A percentile compares a stretch with the other conserved stretches of the same genome.
Evolutionary conservation across 2,113 vertebrate species (phyloP).

Genomic region (Monarcha castaneiventris): DNA sequence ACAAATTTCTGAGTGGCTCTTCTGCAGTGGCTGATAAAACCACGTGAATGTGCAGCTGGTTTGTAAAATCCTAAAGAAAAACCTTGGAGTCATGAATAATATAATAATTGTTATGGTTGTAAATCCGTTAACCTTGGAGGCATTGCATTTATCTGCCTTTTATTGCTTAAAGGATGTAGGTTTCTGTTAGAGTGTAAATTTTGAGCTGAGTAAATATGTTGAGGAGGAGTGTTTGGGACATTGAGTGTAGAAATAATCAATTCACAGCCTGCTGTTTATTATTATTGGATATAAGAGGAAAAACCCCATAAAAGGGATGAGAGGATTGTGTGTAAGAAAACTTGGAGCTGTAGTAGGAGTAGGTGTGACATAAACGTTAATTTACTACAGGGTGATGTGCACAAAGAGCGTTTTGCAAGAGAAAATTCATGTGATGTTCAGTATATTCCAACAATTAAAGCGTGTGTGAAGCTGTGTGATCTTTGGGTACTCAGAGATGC

Average conservation of each 20-base stretch:
- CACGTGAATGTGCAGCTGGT: neutral
- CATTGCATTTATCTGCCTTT: neutral
- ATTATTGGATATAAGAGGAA: neutral
- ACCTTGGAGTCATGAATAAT: neutral
- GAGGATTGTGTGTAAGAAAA: fast-evolving
- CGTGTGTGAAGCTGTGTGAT: neutral
- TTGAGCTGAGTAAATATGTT: neutral
- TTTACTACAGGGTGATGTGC: neutral
- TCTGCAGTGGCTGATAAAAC: neutral
- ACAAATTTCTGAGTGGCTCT: neutral
- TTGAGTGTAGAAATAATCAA: neutral
- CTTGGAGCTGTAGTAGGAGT: neutral
- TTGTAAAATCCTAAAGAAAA: neutral
- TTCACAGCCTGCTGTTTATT: neutral
- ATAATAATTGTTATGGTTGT: neutral
- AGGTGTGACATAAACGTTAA: neutral
- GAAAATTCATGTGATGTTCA: neutral
- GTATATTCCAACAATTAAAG: neutral
- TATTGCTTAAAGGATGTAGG: neutral
- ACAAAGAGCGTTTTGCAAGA: neutral
- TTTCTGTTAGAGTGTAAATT: neutral
- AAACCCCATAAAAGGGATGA: neutral
- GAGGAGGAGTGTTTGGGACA: neutral
- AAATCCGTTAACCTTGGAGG: neutral
- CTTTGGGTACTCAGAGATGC: neutral